Percentiles rank a stretch among this genome's conserved stretches.
Evolutionary conservation across 2,113 vertebrate species (phyloP).

Genomic region (Ploceus nigricollis): DNA sequence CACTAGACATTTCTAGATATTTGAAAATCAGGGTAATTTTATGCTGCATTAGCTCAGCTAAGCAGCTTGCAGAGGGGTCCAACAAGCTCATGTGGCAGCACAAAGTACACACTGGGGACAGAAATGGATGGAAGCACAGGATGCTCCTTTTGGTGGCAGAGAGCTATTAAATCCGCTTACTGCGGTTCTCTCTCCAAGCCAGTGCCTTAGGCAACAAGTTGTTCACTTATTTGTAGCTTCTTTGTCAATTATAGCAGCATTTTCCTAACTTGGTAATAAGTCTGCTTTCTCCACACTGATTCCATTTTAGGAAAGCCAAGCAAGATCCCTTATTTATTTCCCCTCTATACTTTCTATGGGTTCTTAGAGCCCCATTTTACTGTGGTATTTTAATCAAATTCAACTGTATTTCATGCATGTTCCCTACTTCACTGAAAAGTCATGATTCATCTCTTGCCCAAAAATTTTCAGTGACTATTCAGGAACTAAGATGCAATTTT

Average conservation of each 20-base stretch:
- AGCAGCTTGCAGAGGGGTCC: neutral
- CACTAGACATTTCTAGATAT: neutral
- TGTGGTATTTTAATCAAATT: slow-evolving; percentile 17
- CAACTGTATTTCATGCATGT: neutral
- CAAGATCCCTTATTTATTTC: neutral
- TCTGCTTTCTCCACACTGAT: neutral
- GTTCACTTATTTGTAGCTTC: slow-evolving; percentile 28
- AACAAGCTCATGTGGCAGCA: neutral
- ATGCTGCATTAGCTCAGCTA: neutral
- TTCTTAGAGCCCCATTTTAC: neutral
- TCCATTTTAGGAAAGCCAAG: slow-evolving; percentile 21
- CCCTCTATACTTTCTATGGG: neutral
- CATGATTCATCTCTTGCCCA: neutral
- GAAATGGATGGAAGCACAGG: neutral
- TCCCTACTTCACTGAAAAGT: neutral
- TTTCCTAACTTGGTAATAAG: slow-evolving; percentile 41
- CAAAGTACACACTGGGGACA: neutral
- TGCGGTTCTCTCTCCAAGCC: neutral
- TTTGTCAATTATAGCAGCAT: slow-evolving; percentile 30
- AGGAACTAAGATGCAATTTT: neutral
- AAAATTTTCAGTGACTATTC: neutral
- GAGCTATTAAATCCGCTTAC: neutral
- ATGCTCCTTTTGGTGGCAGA: neutral
- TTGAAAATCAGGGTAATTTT: neutral
- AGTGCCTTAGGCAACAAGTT: neutral